Evolutionary conservation across 2,888 invertebrate species (phyloP).

Genomic region (Alentia gelatinosa): DNA sequence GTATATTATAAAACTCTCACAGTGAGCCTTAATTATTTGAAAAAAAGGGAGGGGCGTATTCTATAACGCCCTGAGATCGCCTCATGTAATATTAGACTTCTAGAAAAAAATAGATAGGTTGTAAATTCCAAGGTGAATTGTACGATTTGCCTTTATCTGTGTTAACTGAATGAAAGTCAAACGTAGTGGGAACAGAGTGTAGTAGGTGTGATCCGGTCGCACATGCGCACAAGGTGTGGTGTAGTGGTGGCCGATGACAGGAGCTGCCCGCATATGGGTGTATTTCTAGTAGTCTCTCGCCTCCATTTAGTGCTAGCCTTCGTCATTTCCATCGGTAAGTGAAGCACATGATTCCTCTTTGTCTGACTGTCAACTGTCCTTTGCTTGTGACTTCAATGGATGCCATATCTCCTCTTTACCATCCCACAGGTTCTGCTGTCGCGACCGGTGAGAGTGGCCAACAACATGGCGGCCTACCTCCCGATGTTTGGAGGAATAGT

Average conservation of each 20-base stretch:
- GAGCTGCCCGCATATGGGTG: not conserved
- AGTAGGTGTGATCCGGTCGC: not conserved
- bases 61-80: no score
- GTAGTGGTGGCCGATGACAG: not conserved
- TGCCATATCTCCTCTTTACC: not conserved
- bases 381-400: not conserved
- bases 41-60: no score
- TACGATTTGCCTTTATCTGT: no score
- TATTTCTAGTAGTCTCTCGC: not conserved
- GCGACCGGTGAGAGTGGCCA: not conserved
- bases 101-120: no score
- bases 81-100: no score
- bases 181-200: not conserved
- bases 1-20: no score
- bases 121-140: no score
- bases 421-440: not conserved
- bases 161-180: no score
- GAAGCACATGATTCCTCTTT: not conserved
- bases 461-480: not conserved
- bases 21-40: no score
- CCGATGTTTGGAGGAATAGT: not conserved
- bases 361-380: not conserved
- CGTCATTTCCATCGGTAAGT: not conserved
- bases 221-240: not conserved
- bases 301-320: not conserved